Evolutionary conservation across 2,888 invertebrate genomes (phyloP), one percentile per base, ranked within the genome.

Genomic region (Tortricodes alternella): DNA sequence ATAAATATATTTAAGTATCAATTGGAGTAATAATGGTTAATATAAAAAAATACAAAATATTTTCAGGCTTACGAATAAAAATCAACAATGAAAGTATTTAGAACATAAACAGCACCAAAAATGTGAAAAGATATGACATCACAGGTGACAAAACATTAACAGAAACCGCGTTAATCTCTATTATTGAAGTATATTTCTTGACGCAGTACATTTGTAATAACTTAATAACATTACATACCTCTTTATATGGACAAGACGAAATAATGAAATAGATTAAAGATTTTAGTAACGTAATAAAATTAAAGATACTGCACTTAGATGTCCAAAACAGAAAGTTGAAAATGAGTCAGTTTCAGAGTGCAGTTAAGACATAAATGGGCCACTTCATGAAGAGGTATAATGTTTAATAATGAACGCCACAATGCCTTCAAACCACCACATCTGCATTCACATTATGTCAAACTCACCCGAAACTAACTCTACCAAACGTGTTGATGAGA

Each of bases 401-500:
- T 79, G 77, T 83, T 80, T 76, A 79, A 73, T 70, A 68, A 76
- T 80, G 80, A 87, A 89, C 88, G 81, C 77, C 89, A 90, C 89
- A 88, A 88, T 89, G 88, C 89, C 85, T 74, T 82, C 78, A 88
- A 86, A 85, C 84, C 88, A 88, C 85, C 88, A 87, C 78, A 83
- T 84, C 80, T 73, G 83, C 85, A 87, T 84, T 89, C 87, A 78
- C 78, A 81, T 86, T 85, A 87, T 86, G 83, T 79, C 84, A 86
- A 86, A 94, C 94, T 93, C 94, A 94, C 94, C 94, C 94, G 88
- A 94, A 93, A 87, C 92, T 92, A 89, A 92, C 92, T 90, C 92
- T 91, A 91, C 92, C 91, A 88, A 94, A 92, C 85, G 93, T 93
- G 92, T 94, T 93, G 92, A 93, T 92, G 91, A 93, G 91, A 93